Conservation (phyloP, 2,888 invertebrate species). For the Pterobdella sp. region DNA sequence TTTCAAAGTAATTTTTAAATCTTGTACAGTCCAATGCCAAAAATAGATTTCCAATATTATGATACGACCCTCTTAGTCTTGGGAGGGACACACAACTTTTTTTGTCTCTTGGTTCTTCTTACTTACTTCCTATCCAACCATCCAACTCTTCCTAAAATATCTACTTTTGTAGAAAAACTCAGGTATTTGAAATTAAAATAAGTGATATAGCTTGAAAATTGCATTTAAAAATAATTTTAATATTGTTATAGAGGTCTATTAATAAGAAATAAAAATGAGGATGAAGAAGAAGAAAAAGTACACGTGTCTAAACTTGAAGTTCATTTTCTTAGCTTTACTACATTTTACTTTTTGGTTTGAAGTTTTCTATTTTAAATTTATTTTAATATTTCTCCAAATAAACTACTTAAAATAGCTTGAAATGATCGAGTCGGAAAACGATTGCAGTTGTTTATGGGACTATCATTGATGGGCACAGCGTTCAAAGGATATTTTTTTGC, state of each 20-base stretch:
- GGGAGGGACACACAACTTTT: conserved; percentile 47
- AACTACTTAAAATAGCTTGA: neutral
- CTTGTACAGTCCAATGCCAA: conserved; percentile 29
- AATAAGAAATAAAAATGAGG: conserved; percentile 35
- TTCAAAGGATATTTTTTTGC: conserved; percentile 50
- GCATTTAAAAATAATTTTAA: neutral
- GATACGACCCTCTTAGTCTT: conserved; percentile 36
- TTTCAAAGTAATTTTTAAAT: neutral
- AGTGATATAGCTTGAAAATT: too few relatives aligned
- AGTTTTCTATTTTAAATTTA: neutral
- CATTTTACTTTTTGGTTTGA: conserved; percentile 48
- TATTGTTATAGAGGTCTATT: neutral
- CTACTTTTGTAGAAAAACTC: conserved; percentile 5
- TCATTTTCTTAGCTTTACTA: conserved; percentile 47
- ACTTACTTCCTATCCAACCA: conserved; percentile 50
- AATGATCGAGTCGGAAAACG: neutral
- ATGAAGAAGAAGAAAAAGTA: conserved; percentile 43
- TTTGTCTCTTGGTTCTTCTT: conserved; percentile 45
- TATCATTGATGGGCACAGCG: conserved; percentile 47
- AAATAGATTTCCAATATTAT: conserved; percentile 26
- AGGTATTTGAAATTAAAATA: too few relatives aligned
- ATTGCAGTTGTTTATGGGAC: conserved; percentile 45
- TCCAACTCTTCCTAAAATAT: conserved; percentile 44
- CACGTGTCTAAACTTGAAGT: conserved; percentile 48
- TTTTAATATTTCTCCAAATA: neutral